These are phyloP conservation scores for Proisotoma minuta DNA, from an alignment of 2,888 invertebrate species.

Conservation along the genomic window DNA sequence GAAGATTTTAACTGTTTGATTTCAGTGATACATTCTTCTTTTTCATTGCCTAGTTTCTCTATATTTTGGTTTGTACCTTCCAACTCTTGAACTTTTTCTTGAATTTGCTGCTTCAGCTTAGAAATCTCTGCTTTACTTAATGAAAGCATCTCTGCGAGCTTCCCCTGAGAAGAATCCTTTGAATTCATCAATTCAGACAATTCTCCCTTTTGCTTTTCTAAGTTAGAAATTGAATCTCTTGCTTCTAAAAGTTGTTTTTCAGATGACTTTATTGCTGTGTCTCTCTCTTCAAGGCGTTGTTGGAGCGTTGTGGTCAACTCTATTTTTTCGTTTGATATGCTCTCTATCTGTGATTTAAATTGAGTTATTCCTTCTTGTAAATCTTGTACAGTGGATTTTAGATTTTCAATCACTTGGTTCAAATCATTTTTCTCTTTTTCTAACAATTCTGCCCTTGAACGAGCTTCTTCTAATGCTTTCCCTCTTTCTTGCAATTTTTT, in stretches of 20 bases:
- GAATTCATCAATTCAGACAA: constrained; percentile 42
- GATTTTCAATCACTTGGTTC: constrained; percentile 43
- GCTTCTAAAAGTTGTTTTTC: neutral
- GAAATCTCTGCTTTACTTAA: constrained; percentile 50
- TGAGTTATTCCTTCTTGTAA: neutral
- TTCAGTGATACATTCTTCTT: constrained; percentile 29
- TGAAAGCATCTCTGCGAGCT: constrained; percentile 53
- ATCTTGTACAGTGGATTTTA: constrained; percentile 50
- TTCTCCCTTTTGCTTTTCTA: constrained; percentile 51
- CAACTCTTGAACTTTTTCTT: constrained; percentile 51
- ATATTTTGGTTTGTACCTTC: constrained; percentile 25
- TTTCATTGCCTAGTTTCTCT: constrained; percentile 35
- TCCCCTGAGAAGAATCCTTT: constrained; percentile 44
- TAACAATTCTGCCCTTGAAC: constrained; percentile 10
- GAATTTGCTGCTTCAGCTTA: neutral
- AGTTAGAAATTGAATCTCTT: constrained; percentile 41
- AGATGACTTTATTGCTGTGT: neutral
- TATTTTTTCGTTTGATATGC: neutral
- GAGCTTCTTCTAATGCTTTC: neutral
- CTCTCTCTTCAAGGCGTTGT: constrained; percentile 36
- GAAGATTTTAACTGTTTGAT: constrained; percentile 21
- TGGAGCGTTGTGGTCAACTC: constrained; percentile 3
- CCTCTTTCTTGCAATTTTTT: neutral
- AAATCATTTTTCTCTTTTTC: constrained; percentile 8
- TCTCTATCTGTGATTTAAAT: neutral